phyloP scores from a whole-genome alignment of 2,888 invertebrate species.

The Alcis repandata region DNA sequence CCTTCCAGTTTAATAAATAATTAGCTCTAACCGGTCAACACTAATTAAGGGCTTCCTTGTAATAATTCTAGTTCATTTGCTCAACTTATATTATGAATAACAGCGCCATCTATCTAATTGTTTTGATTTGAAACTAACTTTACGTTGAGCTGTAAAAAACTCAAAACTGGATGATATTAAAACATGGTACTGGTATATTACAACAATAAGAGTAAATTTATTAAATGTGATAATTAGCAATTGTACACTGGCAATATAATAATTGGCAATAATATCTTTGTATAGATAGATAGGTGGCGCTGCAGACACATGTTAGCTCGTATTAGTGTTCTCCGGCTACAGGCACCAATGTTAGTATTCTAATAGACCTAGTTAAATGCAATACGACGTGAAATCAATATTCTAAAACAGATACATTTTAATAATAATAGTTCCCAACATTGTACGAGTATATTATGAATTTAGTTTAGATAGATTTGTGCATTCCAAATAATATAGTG shows the following conservation, averaged over 20 bases:
- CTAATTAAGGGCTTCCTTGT: slow-evolving; percentile 40
- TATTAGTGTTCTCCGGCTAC: slow-evolving; percentile 58
- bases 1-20: slow-evolving; percentile 38
- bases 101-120: not conserved
- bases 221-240: not conserved
- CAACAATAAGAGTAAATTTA: not conserved
- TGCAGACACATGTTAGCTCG: slow-evolving; percentile 9
- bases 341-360: slow-evolving; percentile 45
- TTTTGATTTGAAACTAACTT: not conserved
- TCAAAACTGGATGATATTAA: too few relatives aligned
- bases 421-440: slow-evolving; percentile 59
- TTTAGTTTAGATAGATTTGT: slow-evolving; percentile 78
- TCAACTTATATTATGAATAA: slow-evolving; percentile 9
- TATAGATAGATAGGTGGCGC: not conserved
- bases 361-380: slow-evolving; percentile 41
- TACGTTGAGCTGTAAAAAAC: too few relatives aligned
- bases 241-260: too few relatives aligned
- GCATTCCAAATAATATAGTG: slow-evolving; percentile 84
- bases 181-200: not conserved
- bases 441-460: slow-evolving; percentile 53
- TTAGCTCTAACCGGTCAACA: slow-evolving; percentile 57
- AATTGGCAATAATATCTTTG: too few relatives aligned
- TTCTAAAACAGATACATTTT: slow-evolving; percentile 58
- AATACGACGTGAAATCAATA: slow-evolving; percentile 61
- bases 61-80: not conserved